A percentile compares a stretch with the other conserved stretches of the same genome.
Conservation (phyloP, 1,140 invertebrate species). For the Zaprionus lachaisei region DNA sequence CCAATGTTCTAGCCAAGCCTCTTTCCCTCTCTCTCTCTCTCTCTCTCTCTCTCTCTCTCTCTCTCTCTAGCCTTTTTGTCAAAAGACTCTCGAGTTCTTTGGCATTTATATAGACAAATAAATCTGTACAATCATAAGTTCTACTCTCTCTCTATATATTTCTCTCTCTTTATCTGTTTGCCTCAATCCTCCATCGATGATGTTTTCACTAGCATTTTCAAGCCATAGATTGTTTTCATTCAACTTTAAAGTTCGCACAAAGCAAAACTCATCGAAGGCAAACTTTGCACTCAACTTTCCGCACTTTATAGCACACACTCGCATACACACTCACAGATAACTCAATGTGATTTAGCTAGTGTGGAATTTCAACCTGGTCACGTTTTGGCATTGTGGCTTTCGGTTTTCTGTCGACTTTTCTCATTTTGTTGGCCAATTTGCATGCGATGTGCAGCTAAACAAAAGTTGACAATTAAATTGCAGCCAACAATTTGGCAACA, state of each 20-base stretch:
- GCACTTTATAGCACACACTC: neutral
- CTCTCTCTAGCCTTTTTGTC: too few relatives aligned
- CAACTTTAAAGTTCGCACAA: neutral
- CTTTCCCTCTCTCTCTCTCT: neutral
- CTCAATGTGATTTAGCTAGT: neutral
- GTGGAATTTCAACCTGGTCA: constrained; percentile 40
- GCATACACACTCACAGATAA: neutral
- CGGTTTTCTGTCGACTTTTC: constrained; percentile 23
- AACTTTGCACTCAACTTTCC: neutral
- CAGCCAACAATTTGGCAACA: constrained; percentile 34
- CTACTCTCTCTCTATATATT: neutral
- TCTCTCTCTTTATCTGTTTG: neutral
- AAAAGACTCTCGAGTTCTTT: neutral
- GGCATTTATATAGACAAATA: neutral
- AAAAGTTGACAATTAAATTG: constrained; percentile 31
- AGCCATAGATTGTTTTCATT: neutral
- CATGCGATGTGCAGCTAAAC: constrained; percentile 25
- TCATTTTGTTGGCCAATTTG: constrained; percentile 30
- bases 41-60: neutral
- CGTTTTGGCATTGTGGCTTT: constrained; percentile 72
- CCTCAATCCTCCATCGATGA: too few relatives aligned
- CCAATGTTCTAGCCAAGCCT: neutral
- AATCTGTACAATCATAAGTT: neutral
- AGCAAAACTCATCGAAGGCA: neutral
- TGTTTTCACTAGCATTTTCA: neutral